phyloP scores from a whole-genome alignment of 2,888 invertebrate genomes.

The Xestobium rufovillosum region DNA sequence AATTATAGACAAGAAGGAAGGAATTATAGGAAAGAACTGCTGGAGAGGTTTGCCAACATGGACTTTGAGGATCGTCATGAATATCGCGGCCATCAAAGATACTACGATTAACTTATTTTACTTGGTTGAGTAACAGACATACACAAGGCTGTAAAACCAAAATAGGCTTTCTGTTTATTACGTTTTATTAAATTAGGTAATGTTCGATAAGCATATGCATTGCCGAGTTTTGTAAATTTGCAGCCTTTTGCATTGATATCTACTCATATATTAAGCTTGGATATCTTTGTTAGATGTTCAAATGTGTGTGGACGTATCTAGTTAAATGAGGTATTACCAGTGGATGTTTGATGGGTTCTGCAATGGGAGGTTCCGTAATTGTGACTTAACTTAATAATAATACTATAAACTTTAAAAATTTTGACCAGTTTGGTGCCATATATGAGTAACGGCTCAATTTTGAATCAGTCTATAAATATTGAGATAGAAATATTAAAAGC shows the following conservation, averaged over 20 bases:
- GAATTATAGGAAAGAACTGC: slow-evolving; percentile 40
- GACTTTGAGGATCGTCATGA: slow-evolving; percentile 41
- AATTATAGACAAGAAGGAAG: slow-evolving; percentile 35
- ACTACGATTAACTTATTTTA: slow-evolving; percentile 34
- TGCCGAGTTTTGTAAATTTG: too few relatives aligned
- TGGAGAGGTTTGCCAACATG: slow-evolving; percentile 42
- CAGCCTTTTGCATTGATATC: too few relatives aligned
- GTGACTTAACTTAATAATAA: slow-evolving; percentile 29
- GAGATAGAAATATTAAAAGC: slow-evolving; percentile 39
- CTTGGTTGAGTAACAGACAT: too few relatives aligned
- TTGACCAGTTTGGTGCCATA: slow-evolving; percentile 45
- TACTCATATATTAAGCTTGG: too few relatives aligned
- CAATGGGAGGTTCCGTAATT: slow-evolving; percentile 43
- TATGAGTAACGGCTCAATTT: slow-evolving; percentile 46
- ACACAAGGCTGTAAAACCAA: too few relatives aligned
- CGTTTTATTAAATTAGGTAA: too few relatives aligned
- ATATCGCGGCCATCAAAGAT: slow-evolving; percentile 37
- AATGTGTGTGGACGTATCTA: too few relatives aligned
- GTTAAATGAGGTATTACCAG: too few relatives aligned
- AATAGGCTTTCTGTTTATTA: too few relatives aligned
- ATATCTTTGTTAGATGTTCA: too few relatives aligned
- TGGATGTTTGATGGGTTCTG: slow-evolving; percentile 36
- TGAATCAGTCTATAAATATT: slow-evolving; percentile 36
- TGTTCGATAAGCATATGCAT: too few relatives aligned
- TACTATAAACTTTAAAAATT: slow-evolving; percentile 33